Base-by-base conservation (phyloP, 2,797 vertebrate genomes). In the Phoxinus dragarum region DNA sequence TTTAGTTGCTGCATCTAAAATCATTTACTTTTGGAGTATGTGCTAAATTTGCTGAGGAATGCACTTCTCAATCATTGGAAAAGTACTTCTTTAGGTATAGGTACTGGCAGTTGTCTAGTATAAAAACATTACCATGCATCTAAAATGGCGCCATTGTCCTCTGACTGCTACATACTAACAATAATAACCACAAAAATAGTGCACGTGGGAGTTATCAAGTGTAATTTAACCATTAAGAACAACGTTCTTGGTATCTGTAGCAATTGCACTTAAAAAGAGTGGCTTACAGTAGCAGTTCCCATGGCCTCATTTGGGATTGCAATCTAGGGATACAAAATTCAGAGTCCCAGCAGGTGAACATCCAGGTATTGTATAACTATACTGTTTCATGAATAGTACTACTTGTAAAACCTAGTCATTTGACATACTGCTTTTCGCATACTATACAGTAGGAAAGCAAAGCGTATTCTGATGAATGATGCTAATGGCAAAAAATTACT, bases 281-380 rank as follows among this genome's bases (percentile, higher is more conserved):
- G 10, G 19, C 78, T 67, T 49, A 31, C 31, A 67, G 27, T 49
- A 23, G 16, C 3, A 34, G 40, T 67, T 67, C 17, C 34, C 27
- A 49, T 34, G 42, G 19, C 17, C 61, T 49, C 27, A 47, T 47
- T 61, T 52, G 31, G 27, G 78, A 67, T 68, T 47, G 6, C 40
- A 80, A 49, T 14, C 14, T 47, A 14, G 12, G 19, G 6, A 6
- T 36, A 19, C 66, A 21, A 49, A 49, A 34, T 67, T 80, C 73
- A 54, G 19, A 36, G 17, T 80, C 44, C 34, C 78, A 68, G 78
- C 64, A 68, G 64, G 78, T 80, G 21, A 80, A 52, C 31, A 80
- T 68, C 78, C 78, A 47, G 14, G 42, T n/a, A 80, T 80, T 80
- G 66, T 68, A 36, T 21, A 52, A 12, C 11, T 80, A 66, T 31